Conservation (phyloP, 2,113 vertebrate species). For the Capra hircus region DNA sequence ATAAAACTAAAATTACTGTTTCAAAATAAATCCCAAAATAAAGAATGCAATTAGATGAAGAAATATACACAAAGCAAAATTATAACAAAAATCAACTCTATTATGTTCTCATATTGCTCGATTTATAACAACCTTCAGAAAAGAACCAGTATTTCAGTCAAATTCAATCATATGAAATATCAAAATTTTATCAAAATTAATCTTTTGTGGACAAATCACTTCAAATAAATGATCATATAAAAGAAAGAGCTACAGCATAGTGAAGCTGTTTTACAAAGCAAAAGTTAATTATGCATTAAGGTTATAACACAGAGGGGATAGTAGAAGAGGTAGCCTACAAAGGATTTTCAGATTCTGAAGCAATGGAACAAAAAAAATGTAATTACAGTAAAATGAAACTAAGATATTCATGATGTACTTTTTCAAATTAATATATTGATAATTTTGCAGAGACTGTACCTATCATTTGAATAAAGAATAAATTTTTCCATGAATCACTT, state of each 20-base stretch:
- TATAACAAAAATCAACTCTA: background rate
- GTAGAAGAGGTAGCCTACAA: background rate
- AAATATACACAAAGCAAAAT: background rate
- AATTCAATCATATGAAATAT: background rate
- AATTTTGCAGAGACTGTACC: background rate
- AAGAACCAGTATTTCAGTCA: background rate
- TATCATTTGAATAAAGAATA: background rate
- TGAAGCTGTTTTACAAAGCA: background rate
- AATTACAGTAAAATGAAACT: background rate
- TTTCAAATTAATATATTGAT: background rate
- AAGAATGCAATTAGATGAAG: background rate
- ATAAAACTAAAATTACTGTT: background rate
- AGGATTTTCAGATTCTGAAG: background rate
- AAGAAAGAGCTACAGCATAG: background rate
- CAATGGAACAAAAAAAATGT: background rate
- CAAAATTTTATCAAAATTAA: background rate
- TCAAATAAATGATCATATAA: background rate
- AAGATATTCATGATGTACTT: background rate
- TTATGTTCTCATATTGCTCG: background rate
- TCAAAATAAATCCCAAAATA: background rate
- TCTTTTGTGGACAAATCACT: background rate
- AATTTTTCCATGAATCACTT: background rate
- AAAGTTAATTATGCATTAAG: background rate
- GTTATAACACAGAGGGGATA: background rate
- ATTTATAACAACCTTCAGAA: background rate